phyloP scores from a whole-genome alignment of 2,113 vertebrate genomes.

The Gasterosteus aculeatus region DNA sequence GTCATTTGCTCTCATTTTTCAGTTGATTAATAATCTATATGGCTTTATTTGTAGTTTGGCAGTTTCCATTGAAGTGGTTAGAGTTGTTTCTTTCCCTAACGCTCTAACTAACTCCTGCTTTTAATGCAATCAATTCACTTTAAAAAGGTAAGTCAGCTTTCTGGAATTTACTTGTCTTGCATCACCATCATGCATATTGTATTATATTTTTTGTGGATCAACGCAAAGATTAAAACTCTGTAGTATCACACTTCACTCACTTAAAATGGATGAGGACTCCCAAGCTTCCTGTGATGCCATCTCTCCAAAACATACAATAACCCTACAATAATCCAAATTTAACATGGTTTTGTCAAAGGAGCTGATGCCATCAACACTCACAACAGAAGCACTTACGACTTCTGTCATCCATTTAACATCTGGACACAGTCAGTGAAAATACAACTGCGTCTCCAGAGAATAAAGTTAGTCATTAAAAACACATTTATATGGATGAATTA shows the following conservation, averaged over 20 bases:
- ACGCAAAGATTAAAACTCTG: neutral
- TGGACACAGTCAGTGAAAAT: neutral
- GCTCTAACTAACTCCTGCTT: neutral
- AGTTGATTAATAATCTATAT: conserved; percentile 9
- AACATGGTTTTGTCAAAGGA: conserved; percentile 1
- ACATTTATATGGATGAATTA: neutral
- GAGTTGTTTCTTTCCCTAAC: neutral
- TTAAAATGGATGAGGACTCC: neutral
- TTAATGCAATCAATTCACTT: conserved; percentile 19
- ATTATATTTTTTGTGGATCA: neutral
- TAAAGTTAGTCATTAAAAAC: neutral
- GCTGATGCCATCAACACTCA: neutral
- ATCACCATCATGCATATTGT: neutral
- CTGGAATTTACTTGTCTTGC: conserved; percentile 5
- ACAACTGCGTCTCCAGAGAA: neutral
- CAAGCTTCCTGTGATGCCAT: neutral
- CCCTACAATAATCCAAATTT: neutral
- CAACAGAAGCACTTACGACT: neutral
- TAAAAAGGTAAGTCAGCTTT: conserved; percentile 22
- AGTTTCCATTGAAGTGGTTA: neutral
- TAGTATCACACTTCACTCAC: neutral
- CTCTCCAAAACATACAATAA: neutral
- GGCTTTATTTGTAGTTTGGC: neutral
- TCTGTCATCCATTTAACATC: neutral
- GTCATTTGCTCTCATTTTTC: conserved; percentile 2